Base-by-base conservation (phyloP, 2,888 invertebrate genomes). In the Phyllotreta cruciferae region DNA sequence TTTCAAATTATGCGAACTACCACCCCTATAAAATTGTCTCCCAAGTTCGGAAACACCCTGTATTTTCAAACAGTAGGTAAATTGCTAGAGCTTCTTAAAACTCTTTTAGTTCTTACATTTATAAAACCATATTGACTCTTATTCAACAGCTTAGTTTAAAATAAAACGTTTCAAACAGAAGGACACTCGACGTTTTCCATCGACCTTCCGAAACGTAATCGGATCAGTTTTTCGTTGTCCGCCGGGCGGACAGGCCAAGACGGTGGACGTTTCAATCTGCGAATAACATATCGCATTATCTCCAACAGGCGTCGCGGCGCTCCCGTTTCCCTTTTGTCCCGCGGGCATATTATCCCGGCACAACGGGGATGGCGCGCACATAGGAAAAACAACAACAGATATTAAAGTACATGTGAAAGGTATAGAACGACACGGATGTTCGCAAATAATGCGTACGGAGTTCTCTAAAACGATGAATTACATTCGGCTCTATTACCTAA, bases 231-330 rank as follows among this genome's bases (percentile, higher is more conserved):
- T 50, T 62, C 56, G 56, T 56, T 60, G 35, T 13, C 14, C 8
- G 35, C 35, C 9, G 11, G 55, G 49, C 34, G 34, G 38, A 53
- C 13, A 58, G 38, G 38, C 53, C 44, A 50, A 60, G 45, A 56
- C 61, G 64, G 61, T 53, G 65, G 65, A 68, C 64, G 56, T 66
- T 68, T 60, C 68, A 66, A 67, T 66, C 62, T 66, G 60, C 57
- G 62, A 64, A 68, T 65, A 68, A 68, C 66, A 66, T 68, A 68
- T 68, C 62, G 53, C 47, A 64, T 68, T 57, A 64, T 66, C 60
- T 66, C 52, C 24, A 24, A 24, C 24, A 64, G 62, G 56, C 44
- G 56, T 42, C 50, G 10, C 39, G 57, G 52, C 56, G 39, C 38
- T 58, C 58, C 50, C 52, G 58, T 60, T 24, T 24, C 52, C 57